Evolutionary conservation across 35 echinoderm and acorn worm species (phyloP).

Genomic region (Anneissia japonica): DNA sequence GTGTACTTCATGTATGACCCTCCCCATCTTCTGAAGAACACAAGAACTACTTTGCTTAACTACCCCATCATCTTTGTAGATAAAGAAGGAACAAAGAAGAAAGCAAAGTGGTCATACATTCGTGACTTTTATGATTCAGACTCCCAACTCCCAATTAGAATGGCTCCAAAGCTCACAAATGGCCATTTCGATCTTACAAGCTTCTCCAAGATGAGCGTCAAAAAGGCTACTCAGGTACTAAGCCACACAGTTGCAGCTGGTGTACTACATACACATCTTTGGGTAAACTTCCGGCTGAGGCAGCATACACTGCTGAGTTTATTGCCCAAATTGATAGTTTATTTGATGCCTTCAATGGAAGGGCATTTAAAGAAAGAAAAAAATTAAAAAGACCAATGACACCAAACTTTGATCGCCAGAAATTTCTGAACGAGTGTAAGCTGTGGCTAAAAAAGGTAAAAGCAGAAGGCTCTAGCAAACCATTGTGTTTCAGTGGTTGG

Average conservation of each 20-base stretch:
- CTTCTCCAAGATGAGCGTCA: conserved; percentile 12
- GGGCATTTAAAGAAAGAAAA: not conserved
- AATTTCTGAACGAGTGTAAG: not conserved
- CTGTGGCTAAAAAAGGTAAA: not conserved
- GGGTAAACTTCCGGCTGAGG: not conserved
- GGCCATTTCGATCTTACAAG: conserved; percentile 3
- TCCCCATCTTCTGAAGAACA: conserved; percentile 11
- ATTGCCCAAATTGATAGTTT: conserved; percentile 31
- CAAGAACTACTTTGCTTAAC: not conserved
- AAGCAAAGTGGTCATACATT: conserved; percentile 23
- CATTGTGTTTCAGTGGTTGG: not conserved
- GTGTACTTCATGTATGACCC: conserved; percentile 34
- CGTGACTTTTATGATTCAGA: conserved; percentile 20
- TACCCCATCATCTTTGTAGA: not conserved
- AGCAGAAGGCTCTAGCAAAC: not conserved
- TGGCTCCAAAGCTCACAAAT: conserved; percentile 28
- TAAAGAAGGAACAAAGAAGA: not conserved
- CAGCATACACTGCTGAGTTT: conserved; percentile 47
- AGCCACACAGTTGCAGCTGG: conserved; percentile 13
- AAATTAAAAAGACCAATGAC: not conserved
- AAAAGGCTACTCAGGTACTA: not conserved
- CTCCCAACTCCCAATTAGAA: conserved; percentile 3
- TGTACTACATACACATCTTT: not conserved
- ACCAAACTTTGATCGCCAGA: not conserved
- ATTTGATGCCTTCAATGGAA: conserved; percentile 14